Evolutionary conservation across 2,113 vertebrate genomes (phyloP), one percentile per base, ranked within the genome.

Genomic region (Neopipo cinnamomea): DNA sequence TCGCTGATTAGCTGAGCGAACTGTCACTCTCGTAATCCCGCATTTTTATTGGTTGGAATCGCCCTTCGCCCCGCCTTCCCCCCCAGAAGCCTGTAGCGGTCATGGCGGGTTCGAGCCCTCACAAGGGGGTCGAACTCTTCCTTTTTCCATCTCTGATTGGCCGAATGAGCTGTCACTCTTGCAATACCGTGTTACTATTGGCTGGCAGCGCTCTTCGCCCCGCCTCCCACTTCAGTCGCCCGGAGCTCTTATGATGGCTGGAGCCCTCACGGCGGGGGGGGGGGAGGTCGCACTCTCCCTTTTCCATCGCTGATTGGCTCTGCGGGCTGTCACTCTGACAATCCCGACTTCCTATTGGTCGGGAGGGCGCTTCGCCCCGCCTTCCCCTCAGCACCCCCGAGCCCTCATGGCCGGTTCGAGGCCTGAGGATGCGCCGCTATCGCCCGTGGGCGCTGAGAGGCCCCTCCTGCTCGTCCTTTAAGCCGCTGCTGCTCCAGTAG

Each of bases 271-370:
- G 28, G 2, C 11, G 19, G 18, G 53, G n/a, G 2, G 30, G 9
- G 50, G 14, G 50, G 8, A 5, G 6, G 31, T 8, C 56, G 8
- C 56, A 1, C 33, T 23, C 21, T 6, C 23, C 22, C 4, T 18
- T 27, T 61, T 18, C 24, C 24, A 12, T 1, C 7, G 5, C 5
- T 27, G 53, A 93, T 78, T 95, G 70, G 70, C 1, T 3, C 0
- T 0, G 0, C 0, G 0, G 0, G 11, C 0, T 59, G 41, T 8
- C 41, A 59, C 33, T 72, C 55, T 73, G 1, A 0, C 0, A 31
- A 3, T 0, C 0, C 5, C 4, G 16, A 19, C 0, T 15, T 53
- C 4, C 59, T 62, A 95, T 77, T 96, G 82, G 86, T 14, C 63
- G 12, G 2, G 0, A 6, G 1, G 0, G 7, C 12, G 0, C 3